A percentile compares a stretch with the other conserved stretches of the same genome.
These are phyloP conservation scores for Seriola quinqueradiata DNA, from an alignment of 2,113 vertebrate genomes.

Conservation along the genomic window DNA sequence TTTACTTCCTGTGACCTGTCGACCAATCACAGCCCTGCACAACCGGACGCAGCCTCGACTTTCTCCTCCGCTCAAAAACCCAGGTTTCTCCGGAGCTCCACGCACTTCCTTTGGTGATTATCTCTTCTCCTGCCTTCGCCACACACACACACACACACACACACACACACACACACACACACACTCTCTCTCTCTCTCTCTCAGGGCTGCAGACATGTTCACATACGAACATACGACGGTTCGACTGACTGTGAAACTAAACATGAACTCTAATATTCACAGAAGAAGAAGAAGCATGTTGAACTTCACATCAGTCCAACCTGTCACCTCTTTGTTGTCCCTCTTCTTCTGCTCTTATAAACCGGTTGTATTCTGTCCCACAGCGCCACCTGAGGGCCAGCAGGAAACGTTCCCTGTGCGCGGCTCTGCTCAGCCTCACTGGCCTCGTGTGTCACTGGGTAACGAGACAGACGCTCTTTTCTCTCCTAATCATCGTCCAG, in stretches of 20 bases:
- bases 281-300: no score
- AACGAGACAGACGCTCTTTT: conserved; percentile 58
- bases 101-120: conserved; percentile 81
- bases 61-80: conserved; percentile 46
- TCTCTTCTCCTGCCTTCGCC: conserved; percentile 4
- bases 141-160: neutral
- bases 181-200: no score
- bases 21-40: conserved; percentile 67
- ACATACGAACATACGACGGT: no score
- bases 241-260: no score
- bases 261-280: no score
- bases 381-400: conserved; percentile 72
- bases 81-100: conserved; percentile 68
- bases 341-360: neutral
- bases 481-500: conserved; percentile 42
- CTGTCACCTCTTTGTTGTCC: no score
- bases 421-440: conserved; percentile 66
- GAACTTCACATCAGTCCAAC: no score
- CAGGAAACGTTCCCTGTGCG: conserved; percentile 70
- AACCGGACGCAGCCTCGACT: conserved; percentile 70
- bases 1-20: conserved; percentile 13
- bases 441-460: conserved; percentile 68
- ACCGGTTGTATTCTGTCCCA: conserved; percentile 57
- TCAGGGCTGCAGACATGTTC: no score
- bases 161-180: neutral